A percentile compares a stretch with the other conserved stretches of the same genome.
Evolutionary conservation across 2,797 vertebrate species (phyloP).

Genomic region (Coregonus sp.): DNA sequence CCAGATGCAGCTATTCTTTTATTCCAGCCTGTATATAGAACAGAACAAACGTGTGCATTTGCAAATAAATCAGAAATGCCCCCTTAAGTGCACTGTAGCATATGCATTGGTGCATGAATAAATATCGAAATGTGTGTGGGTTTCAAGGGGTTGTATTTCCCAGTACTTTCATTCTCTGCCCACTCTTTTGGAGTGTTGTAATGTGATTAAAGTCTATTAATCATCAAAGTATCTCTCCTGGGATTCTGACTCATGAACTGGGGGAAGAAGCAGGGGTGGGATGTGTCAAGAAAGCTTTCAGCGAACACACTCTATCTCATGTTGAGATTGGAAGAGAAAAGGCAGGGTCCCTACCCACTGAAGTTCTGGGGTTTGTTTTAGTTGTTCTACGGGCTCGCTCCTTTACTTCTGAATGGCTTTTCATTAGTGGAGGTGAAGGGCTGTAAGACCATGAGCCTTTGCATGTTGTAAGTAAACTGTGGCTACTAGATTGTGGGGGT

Average conservation of each 20-base stretch:
- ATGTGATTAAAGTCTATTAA: constrained; percentile 86
- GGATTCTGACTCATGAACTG: constrained; percentile 80
- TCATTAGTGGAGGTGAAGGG: constrained; percentile 60
- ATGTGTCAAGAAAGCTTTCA: constrained; percentile 79
- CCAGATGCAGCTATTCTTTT: constrained; percentile 14
- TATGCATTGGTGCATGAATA: constrained; percentile 63
- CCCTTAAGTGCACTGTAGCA: constrained; percentile 47
- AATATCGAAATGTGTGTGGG: constrained; percentile 61
- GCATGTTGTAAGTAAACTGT: constrained; percentile 38
- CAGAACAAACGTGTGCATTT: constrained; percentile 35
- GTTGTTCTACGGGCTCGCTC: constrained; percentile 50
- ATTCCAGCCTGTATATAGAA: constrained; percentile 31
- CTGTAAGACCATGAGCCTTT: constrained; percentile 48
- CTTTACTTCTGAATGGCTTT: constrained; percentile 53
- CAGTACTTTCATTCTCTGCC: constrained; percentile 77
- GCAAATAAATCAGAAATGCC: constrained; percentile 33
- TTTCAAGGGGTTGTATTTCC: constrained; percentile 74
- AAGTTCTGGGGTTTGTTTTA: constrained; percentile 55
- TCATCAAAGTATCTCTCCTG: constrained; percentile 81
- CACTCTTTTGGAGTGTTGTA: constrained; percentile 81
- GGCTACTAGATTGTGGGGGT: constrained; percentile 31
- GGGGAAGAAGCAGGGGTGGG: constrained; percentile 75
- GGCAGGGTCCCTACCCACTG: constrained; percentile 69
- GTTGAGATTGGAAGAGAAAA: constrained; percentile 68
- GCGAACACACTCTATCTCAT: constrained; percentile 70